Evolutionary conservation across 2,888 invertebrate species (phyloP).

Genomic region (Smittia sp.): DNA sequence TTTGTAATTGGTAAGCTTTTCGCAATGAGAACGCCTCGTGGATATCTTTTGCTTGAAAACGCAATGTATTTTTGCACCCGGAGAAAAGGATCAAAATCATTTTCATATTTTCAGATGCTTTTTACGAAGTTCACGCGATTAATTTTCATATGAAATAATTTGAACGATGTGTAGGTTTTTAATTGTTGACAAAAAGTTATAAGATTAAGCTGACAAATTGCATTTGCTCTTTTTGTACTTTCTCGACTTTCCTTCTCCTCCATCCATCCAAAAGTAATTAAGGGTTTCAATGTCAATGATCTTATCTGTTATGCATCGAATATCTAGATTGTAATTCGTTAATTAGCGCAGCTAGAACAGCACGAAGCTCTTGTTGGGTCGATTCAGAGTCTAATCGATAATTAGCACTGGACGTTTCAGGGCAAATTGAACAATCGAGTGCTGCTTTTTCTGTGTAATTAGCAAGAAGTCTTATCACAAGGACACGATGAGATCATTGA

Average conservation of each 20-base stretch:
- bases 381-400: too few species aligned
- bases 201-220: background rate
- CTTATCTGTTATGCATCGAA: too few species aligned
- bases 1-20: constrained; percentile 12
- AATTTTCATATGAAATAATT: background rate
- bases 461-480: too few species aligned
- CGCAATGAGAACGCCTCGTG: background rate
- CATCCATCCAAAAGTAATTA: background rate
- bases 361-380: too few species aligned
- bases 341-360: too few species aligned
- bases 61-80: constrained; percentile 11
- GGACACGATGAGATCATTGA: too few species aligned
- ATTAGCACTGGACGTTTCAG: too few species aligned
- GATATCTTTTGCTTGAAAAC: background rate
- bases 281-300: too few species aligned
- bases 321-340: too few species aligned
- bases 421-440: too few species aligned
- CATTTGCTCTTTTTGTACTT: background rate
- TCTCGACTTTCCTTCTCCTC: background rate
- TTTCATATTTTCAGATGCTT: constrained; percentile 33
- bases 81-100: background rate
- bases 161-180: constrained; percentile 20
- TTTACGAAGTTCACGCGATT: constrained; percentile 9
- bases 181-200: constrained; percentile 15
- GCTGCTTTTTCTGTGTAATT: too few species aligned